Base-by-base conservation (phyloP, 2,888 invertebrate genomes). In the Oasisia sp. region DNA sequence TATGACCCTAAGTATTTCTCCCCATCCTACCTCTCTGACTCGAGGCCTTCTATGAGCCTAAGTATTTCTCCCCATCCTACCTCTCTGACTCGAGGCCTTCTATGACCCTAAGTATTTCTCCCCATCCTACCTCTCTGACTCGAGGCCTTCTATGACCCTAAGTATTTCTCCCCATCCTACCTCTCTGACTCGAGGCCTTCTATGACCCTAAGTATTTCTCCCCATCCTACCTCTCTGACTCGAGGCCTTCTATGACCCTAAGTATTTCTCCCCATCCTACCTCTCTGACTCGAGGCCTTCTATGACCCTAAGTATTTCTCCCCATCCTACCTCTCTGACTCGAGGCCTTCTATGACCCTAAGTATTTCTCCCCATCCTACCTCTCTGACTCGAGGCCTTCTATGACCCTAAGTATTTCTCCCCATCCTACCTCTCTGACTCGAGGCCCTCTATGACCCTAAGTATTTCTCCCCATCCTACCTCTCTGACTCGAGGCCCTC, bases 81-180 rank as follows among this genome's bases (percentile, higher is more conserved):
- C 38, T 38, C 38, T 94, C 74, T 19, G 74, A 74, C 74, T 74
- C 74, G n/a, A 74, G 74, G 19, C 74, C 74, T 27, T 95, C 94
- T 91, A 94, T 74, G 2, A 93, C 56, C 27, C 38, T 38, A 95
- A 91, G 91, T 95, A 95, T 93, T 95, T 95, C 92, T 96, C 38
- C 38, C 38, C 38, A 4, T 38, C 38, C 4, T 38, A 38, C 38
- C 38, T 38, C 38, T 94, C 74, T 19, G 74, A 74, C 74, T 74
- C 74, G 4, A 74, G 74, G 19, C 74, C 74, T 27, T 95, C 94
- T 91, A 94, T 74, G 2, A 93, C 38, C 38, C 38, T 38, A 38
- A 38, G 4, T 4, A 1, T 38, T 38, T 38, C 38, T 4, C 38
- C 38, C 38, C 38, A 4, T 38, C 38, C 4, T 38, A 38, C 38